A percentile compares a stretch with the other conserved stretches of the same genome.
Conservation (phyloP, 2,113 vertebrate species). For the Nothoprocta perdicaria region DNA sequence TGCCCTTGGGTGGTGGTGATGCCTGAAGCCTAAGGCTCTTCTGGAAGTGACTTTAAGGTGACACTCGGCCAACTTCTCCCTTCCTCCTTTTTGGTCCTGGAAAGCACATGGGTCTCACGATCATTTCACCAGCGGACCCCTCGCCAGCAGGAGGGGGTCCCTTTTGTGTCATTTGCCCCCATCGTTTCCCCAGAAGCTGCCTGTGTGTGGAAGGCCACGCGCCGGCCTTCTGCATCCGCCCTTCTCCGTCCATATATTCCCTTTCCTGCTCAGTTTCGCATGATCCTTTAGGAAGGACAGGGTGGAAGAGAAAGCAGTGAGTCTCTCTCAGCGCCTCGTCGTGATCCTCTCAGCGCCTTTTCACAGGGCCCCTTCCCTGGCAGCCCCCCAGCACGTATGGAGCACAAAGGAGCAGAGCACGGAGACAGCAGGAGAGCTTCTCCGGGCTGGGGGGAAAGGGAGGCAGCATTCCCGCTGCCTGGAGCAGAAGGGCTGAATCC, state of each 20-base stretch:
- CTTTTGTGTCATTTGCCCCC: conserved; percentile 60
- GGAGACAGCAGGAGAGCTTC: not conserved
- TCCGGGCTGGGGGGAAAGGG: not conserved
- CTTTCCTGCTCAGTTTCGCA: conserved; percentile 46
- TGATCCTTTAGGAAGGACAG: conserved; percentile 50
- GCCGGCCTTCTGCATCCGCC: not conserved
- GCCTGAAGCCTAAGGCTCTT: conserved; percentile 17
- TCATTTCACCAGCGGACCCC: conserved; percentile 58
- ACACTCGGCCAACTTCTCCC: conserved; percentile 36
- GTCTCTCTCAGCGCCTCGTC: conserved; percentile 54
- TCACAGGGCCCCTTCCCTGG: not conserved
- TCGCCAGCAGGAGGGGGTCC: conserved; percentile 25
- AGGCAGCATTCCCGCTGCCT: not conserved
- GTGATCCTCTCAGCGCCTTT: conserved; percentile 47
- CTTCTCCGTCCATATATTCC: conserved; percentile 53
- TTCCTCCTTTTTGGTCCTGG: conserved; percentile 60
- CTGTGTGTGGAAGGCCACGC: not conserved
- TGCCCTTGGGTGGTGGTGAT: not conserved
- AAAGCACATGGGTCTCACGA: conserved; percentile 57
- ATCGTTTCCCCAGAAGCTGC: conserved; percentile 15
- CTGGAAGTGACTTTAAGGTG: conserved; percentile 31
- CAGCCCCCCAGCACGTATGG: not conserved
- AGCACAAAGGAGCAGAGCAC: not conserved
- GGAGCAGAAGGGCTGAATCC: not conserved
- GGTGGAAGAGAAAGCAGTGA: conserved; percentile 62